These are phyloP conservation scores for Agonopterix alstromeriana DNA, from an alignment of 2,888 invertebrate genomes.

Conservation along the genomic window DNA sequence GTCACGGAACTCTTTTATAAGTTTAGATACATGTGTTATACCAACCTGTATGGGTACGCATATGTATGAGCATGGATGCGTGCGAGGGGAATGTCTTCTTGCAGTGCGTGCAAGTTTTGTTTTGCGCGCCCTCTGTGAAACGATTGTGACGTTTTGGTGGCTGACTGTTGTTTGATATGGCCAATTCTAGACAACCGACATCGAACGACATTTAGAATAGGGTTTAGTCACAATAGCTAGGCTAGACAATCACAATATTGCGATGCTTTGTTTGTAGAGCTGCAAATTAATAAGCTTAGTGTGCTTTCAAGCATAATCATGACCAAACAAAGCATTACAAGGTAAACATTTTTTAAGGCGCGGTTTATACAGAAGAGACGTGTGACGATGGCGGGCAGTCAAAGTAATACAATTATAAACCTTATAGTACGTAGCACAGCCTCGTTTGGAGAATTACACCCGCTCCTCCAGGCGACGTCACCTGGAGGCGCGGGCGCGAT, in stretches of 20 bases:
- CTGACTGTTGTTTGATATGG: slow-evolving; percentile 84
- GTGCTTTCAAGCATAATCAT: not conserved
- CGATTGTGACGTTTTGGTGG: slow-evolving; percentile 79
- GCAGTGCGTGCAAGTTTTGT: slow-evolving; percentile 81
- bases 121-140: slow-evolving; percentile 75
- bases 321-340: slow-evolving; percentile 41
- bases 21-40: not conserved
- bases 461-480: too few relatives aligned
- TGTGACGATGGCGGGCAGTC: too few relatives aligned
- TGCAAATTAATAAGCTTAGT: not conserved
- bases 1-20: too few relatives aligned
- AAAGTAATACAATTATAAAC: too few relatives aligned
- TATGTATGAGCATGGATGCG: slow-evolving; percentile 87
- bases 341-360: slow-evolving; percentile 9
- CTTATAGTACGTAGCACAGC: too few relatives aligned
- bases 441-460: too few relatives aligned
- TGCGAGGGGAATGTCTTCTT: slow-evolving; percentile 86
- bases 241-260: not conserved
- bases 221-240: slow-evolving; percentile 12
- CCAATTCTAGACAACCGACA: slow-evolving; percentile 81
- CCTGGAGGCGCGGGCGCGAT: too few relatives aligned
- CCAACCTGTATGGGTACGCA: slow-evolving; percentile 83
- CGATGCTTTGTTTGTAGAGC: not conserved
- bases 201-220: slow-evolving; percentile 60
- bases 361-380: too few relatives aligned